Evolutionary conservation across 1,140 invertebrate genomes (phyloP), one percentile per base, ranked within the genome.

Genomic region (Tribolium madens): DNA sequence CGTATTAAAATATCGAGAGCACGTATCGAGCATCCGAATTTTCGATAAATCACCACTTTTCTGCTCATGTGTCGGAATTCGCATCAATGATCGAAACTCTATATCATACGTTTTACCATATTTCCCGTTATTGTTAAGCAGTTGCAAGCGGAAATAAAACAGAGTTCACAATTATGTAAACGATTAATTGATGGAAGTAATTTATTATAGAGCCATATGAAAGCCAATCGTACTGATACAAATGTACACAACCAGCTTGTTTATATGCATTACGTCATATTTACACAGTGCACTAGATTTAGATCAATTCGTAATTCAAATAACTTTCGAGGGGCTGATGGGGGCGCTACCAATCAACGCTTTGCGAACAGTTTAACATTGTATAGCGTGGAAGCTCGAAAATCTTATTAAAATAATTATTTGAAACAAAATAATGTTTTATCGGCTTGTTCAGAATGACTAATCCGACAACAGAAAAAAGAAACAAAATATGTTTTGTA

Each of bases 41-140:
- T 13, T 33, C 57, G n/a, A 64, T 64, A 64, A 64, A 64, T 64
- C 57, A 64, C 26, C 26, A 64, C 57, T 26, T 64, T 64, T 64
- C 21, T 33, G 21, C 14, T 26, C 10, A 26, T 64, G 21, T 33
- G 21, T 26, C 26, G n/a, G 57, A n/a, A 31, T 33, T 64, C 26
- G 57, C 14, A 26, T 64, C 57, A 26, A 64, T 64, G 57, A 64
- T 64, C 57, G 57, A 64, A 64, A 31, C 57, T 64, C 57, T 64
- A 64, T 33, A 64, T 64, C 57, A 64, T 5, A 26, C 26, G 57
- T 64, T 64, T n/a, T 57, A 31, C 57, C 57, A 64, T 64, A 71
- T 71, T 71, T 71, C 47, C 47, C 33, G 64, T 42, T 71, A 52
- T 72, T 72, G 70, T 72, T 72, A 50, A 72, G 47, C 70, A 72